Evolutionary conservation across 2,113 vertebrate species (phyloP), one percentile per base, ranked within the genome.

Genomic region (Cricetomys ansorgei): DNA sequence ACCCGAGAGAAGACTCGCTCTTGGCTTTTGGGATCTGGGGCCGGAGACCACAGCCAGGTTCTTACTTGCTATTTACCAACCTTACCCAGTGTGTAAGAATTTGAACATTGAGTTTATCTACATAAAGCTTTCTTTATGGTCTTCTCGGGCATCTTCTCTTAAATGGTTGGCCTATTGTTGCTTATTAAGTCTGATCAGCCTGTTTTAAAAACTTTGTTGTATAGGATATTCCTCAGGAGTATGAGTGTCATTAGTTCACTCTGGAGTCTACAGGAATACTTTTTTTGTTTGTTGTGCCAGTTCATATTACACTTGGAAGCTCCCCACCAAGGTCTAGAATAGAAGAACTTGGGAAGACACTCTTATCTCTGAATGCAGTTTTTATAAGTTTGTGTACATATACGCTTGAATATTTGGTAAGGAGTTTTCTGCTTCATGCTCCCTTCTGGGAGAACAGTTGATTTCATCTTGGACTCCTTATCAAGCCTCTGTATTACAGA

Each of bases 161-260:
- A 50, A 83, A 91, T 97, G 92, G 53, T 69, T 91, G 37, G 10
- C 21, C 92, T 65, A 70, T 62, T 88, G 62, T 92, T 85, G 7
- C 40, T 87, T 37, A 8, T 94, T 59, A n/a, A 27, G 31, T 23
- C 73, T n/a, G 29, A 70, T 79, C 43, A 85, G 57, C n/a, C 45
- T 72, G 19, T 55, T 89, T 94, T 88, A 50, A 50, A 6, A 29
- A 29, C 55, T 89, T 91, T 90, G 27, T 70, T 94, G 45, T 72
- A 3, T 88, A 5, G 89, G n/a, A 34, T 79, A 34, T 75, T 57
- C 16, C 4, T 34, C 45, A 72, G 65, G 37, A 81, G 62, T 83
- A 67, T 48, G 55, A 64, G 31, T 79, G 21, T 3, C 48, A 4
- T 73, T 37, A 67, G 48, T 59, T 88, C 80, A 55, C 25, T 70